Percentiles rank a stretch among this genome's conserved stretches.
phyloP scores from a whole-genome alignment of 2,797 vertebrate genomes.

The Poecile montanus region DNA sequence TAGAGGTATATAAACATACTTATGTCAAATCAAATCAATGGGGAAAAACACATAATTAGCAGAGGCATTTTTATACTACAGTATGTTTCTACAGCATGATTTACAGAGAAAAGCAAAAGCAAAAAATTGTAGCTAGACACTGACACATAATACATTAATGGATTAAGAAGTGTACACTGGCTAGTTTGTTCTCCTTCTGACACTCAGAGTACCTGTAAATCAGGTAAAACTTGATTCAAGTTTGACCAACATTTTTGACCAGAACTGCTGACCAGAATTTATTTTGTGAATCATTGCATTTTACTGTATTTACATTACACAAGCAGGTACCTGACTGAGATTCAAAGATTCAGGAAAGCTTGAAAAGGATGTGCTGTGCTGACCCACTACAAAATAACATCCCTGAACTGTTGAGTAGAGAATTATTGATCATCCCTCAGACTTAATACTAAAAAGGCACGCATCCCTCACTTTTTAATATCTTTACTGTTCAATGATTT shows the following conservation, averaged over 20 bases:
- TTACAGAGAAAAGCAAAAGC: background rate
- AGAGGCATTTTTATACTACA: background rate
- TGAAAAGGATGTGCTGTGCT: background rate
- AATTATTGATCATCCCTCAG: conserved; percentile 1
- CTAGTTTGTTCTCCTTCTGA: background rate
- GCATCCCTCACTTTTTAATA: background rate
- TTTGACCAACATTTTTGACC: background rate
- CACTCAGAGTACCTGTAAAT: background rate
- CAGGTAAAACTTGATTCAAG: background rate
- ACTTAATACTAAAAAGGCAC: background rate
- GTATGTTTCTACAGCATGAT: background rate
- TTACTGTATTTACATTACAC: background rate
- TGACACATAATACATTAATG: background rate
- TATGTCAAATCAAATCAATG: background rate
- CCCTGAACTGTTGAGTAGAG: background rate
- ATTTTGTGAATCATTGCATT: background rate
- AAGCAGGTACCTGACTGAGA: background rate
- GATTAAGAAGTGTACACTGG: background rate
- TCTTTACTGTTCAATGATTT: background rate
- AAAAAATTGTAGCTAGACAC: background rate
- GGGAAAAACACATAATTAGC: background rate
- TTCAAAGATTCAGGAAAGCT: background rate
- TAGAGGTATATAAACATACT: background rate
- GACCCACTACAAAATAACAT: background rate
- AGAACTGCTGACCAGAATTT: background rate